A percentile compares a stretch with the other conserved stretches of the same genome.
Evolutionary conservation across 2,888 invertebrate genomes (phyloP).

Genomic region (Dryadula phaetusa): DNA sequence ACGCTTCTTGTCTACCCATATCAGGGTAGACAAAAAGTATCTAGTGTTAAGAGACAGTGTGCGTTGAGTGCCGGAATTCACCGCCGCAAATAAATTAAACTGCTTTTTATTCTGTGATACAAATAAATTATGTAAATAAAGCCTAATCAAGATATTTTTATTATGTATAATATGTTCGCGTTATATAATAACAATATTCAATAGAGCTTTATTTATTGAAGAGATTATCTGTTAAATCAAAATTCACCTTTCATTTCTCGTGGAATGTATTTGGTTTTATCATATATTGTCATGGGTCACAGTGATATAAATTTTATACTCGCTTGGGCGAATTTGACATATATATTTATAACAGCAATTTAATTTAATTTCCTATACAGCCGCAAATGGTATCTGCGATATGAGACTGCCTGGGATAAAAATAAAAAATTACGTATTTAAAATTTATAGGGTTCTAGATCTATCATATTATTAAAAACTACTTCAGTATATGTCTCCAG

Average conservation of each 20-base stretch:
- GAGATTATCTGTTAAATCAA: neutral
- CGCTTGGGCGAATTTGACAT: neutral
- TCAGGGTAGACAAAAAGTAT: too few species aligned
- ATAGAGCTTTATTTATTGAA: neutral
- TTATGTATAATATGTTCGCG: neutral
- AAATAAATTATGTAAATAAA: too few species aligned
- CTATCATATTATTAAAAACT: too few species aligned
- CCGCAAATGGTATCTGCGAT: slow-evolving; percentile 3
- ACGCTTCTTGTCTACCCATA: too few species aligned
- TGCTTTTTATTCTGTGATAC: too few species aligned
- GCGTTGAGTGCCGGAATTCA: too few species aligned
- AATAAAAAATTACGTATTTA: neutral
- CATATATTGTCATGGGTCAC: neutral
- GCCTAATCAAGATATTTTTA: neutral
- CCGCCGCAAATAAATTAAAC: too few species aligned
- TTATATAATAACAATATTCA: slow-evolving; percentile 2
- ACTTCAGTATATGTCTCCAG: too few species aligned
- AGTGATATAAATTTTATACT: neutral
- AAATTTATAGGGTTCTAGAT: neutral
- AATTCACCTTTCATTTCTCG: neutral
- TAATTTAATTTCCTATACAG: neutral
- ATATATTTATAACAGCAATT: neutral
- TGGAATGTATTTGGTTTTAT: neutral
- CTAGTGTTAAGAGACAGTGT: too few species aligned
- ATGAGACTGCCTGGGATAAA: neutral